Base-by-base conservation (phyloP, 1,140 invertebrate genomes). In the Brachionus rubens region DNA sequence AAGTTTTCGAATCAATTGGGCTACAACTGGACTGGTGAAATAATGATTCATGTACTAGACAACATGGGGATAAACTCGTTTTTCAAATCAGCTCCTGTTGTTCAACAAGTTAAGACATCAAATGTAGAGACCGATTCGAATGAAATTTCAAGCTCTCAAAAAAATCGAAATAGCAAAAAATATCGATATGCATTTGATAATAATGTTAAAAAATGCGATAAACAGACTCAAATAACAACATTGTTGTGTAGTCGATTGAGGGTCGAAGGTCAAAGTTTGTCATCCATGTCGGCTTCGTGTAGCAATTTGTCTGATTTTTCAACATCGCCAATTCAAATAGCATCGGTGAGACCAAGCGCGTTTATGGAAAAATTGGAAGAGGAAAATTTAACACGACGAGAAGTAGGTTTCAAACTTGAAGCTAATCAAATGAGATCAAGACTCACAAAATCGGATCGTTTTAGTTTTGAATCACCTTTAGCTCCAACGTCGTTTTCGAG, bases 141-240 rank as follows among this genome's bases (percentile, higher is more conserved):
- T n/a, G n/a, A n/a, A n/a, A n/a, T n/a, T n/a, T n/a, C n/a, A 28
- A 41, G 21, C 3, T n/a, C 33, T 19, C 24, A n/a, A 3, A 41
- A 65, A 65, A 65, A 65, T 41, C 59, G 36, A 41, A 65, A 65
- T 41, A 7, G 3, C 7, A 65, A 43, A 65, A 65, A 65, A 26
- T 65, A 24, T 41, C 33, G 40, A 19, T 65, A 65, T 14, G 1
- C 40, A 1, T 19, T 10, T 12, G 59, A 65, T n/a, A 65, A 65
- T 12, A 41, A 65, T 65, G 19, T 65, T 3, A 41, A 19, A 21
- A 65, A 65, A 65, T 65, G 33, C 41, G 59, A 65, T 65, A 65
- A 65, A 43, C 59, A 65, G 30, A 65, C 59, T 65, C 59, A 65
- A 65, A 65, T 65, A 41, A 65, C 59, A 9, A 65, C 59, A 24